Evolutionary conservation across 2,888 invertebrate species (phyloP), one percentile per base, ranked within the genome.

Genomic region (Creontiades dilutus): DNA sequence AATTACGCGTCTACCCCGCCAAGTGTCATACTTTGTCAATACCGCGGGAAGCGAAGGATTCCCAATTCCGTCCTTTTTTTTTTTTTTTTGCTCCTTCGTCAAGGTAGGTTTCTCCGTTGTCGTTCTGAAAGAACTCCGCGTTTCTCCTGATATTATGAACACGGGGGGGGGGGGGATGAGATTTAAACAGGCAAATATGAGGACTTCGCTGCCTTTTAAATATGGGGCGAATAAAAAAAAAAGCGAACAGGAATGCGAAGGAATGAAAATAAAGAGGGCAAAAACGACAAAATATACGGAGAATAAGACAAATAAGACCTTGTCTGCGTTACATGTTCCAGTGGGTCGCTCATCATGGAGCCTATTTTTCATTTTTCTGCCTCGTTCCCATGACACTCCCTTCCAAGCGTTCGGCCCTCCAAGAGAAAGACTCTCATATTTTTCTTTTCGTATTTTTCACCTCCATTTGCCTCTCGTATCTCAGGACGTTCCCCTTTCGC

Each of bases 241-340:
- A 52, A 46, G n/a, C 23, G 46, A 80, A 37, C 28, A 37, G 80
- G 5, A 52, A 52, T 14, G 27, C 23, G 16, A 11, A 19, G 23
- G 14, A 82, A 68, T 23, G 27, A 47, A 75, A 75, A 47, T n/a
- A 68, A 75, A 75, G 46, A 86, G 19, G 37, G 28, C 5, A 37
- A 4, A 37, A 2, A 37, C 37, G 37, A 37, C 37, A 37, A 37
- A 37, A 37, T 37, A 37, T 28, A 86, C n/a, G 46, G 13, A 19
- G 82, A 48, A 82, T 23, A 68, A 68, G 75, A 68, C 86, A 86
- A 86, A 75, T 86, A 86, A 68, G 86, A 46, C 68, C 47, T 75
- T 75, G 75, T 75, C 75, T 86, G 61, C 86, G 86, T 86, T 86
- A 86, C 86, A 86, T 75, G 86, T 86, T 86, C 86, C 86, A 86